phyloP scores from a whole-genome alignment of 1,140 invertebrate genomes.

The Drosophila sp. region DNA sequence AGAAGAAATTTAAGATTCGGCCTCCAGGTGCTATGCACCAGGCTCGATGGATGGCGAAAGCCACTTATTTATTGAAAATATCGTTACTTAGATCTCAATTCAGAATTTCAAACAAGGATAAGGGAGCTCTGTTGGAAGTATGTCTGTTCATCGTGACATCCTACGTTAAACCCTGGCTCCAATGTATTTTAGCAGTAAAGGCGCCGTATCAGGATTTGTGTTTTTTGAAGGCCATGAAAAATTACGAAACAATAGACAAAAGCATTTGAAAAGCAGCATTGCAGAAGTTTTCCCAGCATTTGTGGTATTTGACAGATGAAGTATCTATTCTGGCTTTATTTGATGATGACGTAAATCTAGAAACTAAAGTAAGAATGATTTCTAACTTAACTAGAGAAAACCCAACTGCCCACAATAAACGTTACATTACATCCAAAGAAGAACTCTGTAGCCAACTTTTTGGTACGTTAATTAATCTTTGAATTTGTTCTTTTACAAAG shows the following conservation, averaged over 20 bases:
- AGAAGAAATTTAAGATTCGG: conserved; percentile 3
- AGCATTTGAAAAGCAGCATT: too few species aligned
- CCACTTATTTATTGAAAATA: neutral
- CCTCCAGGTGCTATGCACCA: too few species aligned
- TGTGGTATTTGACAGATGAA: too few species aligned
- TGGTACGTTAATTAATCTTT: neutral
- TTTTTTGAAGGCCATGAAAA: too few species aligned
- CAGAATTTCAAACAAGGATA: conserved; percentile 4
- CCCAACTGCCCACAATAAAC: too few species aligned
- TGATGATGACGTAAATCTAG: too few species aligned
- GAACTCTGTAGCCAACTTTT: neutral
- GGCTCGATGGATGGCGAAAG: neutral
- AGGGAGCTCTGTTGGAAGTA: neutral
- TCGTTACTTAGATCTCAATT: neutral
- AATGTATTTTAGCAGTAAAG: conserved; percentile 2
- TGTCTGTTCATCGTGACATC: conserved; percentile 13
- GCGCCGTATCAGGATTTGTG: conserved; percentile 4
- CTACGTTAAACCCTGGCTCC: neutral
- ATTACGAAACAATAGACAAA: too few species aligned
- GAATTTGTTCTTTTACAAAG: neutral
- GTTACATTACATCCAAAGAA: neutral
- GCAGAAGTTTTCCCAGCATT: too few species aligned
- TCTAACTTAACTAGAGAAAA: too few species aligned
- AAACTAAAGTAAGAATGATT: too few species aligned
- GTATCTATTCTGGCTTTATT: too few species aligned